phyloP scores from a whole-genome alignment of 2,888 invertebrate species.

The Phengaris alcon region DNA sequence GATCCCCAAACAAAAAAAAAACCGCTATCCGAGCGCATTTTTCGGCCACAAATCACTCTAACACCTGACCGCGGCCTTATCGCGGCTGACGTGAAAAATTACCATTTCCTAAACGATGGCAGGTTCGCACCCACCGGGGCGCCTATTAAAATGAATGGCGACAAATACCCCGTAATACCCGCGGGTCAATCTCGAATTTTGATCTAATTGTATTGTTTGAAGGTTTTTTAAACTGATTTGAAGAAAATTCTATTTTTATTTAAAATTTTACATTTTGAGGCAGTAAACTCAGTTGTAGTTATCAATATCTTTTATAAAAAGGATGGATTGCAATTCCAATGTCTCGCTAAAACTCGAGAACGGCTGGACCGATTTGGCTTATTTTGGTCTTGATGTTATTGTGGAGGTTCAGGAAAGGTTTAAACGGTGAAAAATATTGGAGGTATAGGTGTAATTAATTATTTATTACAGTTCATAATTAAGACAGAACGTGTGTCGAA shows the following conservation, averaged over 20 bases:
- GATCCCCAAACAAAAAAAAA: neutral
- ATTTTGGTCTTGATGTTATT: too few species aligned
- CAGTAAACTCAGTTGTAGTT: too few species aligned
- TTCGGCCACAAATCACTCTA: constrained; percentile 68
- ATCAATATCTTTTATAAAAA: too few species aligned
- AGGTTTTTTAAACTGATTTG: neutral
- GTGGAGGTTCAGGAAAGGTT: too few species aligned
- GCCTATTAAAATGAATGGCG: constrained; percentile 68
- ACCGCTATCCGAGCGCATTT: constrained; percentile 9
- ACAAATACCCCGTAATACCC: constrained; percentile 50
- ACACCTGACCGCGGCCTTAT: constrained; percentile 72
- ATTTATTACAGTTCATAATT: too few species aligned
- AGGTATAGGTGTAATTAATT: too few species aligned
- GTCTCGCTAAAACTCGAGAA: too few species aligned
- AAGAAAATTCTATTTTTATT: neutral
- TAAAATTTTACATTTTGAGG: too few species aligned
- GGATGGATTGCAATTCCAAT: too few species aligned
- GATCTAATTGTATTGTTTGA: constrained; percentile 36
- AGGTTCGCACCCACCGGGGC: constrained; percentile 53
- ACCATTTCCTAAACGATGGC: constrained; percentile 57
- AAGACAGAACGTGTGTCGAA: too few species aligned
- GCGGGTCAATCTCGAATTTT: constrained; percentile 21
- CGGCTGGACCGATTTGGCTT: too few species aligned
- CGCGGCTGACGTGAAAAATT: constrained; percentile 74
- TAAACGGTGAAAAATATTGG: too few species aligned